phyloP scores from a whole-genome alignment of 2,113 vertebrate species.

The human region GRCh38 chr3:4729501-4730000 shows the following conservation, averaged over 20 bases:
- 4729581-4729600: not conserved
- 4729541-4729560: not conserved
- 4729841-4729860: slow-evolving; percentile 50
- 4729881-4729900: slow-evolving; percentile 58
- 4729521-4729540: not conserved
- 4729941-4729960: slow-evolving; percentile 33
- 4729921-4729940: slow-evolving; percentile 48
- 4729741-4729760: slow-evolving; percentile 44
- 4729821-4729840: slow-evolving; percentile 68
- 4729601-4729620: not conserved
- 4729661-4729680: not conserved
- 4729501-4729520: not conserved
- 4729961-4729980: not conserved
- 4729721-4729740: not conserved
- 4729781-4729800: slow-evolving; percentile 54
- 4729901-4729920: slow-evolving; percentile 59
- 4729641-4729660: not conserved
- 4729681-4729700: accelerated
- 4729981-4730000: not conserved
- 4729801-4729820: slow-evolving; percentile 74
- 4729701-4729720: not conserved
- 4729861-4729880: slow-evolving; percentile 56
- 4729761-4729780: slow-evolving; percentile 32
- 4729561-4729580: not conserved
- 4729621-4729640: not conserved